A percentile compares a stretch with the other conserved stretches of the same genome.
These are phyloP conservation scores for Proterorhinus semilunaris DNA, from an alignment of 2,113 vertebrate species.

Conservation along the genomic window DNA sequence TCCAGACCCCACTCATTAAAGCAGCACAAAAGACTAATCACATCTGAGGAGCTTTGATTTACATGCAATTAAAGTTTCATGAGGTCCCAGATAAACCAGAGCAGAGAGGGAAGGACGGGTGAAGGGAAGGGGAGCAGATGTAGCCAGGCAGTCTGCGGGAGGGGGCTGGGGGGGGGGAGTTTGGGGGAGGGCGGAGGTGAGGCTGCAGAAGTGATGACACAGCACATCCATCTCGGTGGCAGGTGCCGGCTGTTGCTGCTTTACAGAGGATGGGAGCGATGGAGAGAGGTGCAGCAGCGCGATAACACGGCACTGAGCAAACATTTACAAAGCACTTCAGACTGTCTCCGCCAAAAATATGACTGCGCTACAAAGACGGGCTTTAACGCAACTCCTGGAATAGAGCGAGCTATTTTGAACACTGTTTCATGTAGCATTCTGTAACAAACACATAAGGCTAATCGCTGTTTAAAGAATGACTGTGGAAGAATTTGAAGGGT, in stretches of 20 bases:
- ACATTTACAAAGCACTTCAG: slow-evolving; percentile 4
- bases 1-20: slow-evolving; percentile 66
- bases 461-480: background rate
- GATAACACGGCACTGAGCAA: slow-evolving; percentile 24
- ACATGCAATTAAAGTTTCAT: slow-evolving; percentile 75
- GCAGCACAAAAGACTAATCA: slow-evolving; percentile 69
- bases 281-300: slow-evolving; percentile 19
- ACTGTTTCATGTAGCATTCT: background rate
- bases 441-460: slow-evolving; percentile 5
- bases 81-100: slow-evolving; percentile 58
- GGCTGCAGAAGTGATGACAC: slow-evolving; percentile 65
- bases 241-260: slow-evolving; percentile 65
- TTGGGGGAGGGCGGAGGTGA: slow-evolving; percentile 39
- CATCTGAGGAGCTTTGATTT: slow-evolving; percentile 68
- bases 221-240: slow-evolving; percentile 66
- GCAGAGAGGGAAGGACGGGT: slow-evolving; percentile 1
- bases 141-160: background rate
- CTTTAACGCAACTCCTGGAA: slow-evolving; percentile 21
- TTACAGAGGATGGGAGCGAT: slow-evolving; percentile 47
- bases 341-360: slow-evolving; percentile 37
- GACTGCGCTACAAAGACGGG: slow-evolving; percentile 11
- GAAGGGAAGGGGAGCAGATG: slow-evolving; percentile 32
- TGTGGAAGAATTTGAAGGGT: too few relatives aligned
- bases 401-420: slow-evolving; percentile 18
- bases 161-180: too few relatives aligned